Evolutionary conservation across 1,140 invertebrate species (phyloP), one percentile per base, ranked within the genome.

Genomic region (Adelges cooleyi): DNA sequence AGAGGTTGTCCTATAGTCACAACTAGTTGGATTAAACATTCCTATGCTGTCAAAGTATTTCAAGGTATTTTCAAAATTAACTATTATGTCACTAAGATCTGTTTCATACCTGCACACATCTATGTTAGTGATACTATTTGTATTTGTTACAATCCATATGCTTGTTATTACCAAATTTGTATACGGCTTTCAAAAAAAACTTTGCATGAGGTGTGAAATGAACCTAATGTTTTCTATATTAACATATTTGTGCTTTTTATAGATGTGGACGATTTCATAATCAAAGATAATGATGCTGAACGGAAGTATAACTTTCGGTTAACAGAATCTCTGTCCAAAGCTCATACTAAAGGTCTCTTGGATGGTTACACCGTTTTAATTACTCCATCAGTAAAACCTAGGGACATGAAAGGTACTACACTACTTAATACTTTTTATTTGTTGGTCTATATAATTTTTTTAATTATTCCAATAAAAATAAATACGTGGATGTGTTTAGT

Each of bases 1-100:
- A 67, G 65, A 36, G 75, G 77, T 22, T 70, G 73, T 20, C 77
- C 77, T 1, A 78, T 80, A 66, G 74, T 80, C 1, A 73, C 76
- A 3, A 18, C 73, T 0, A 69, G 74, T 18, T 80, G 79, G 79
- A 66, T 80, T 3, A 36, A 65, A 18, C 70, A 75, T 0, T 78
- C 75, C 49, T 67, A 66, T 20, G 71, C 70, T 48, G 67, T 62
- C 13, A 65, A 67, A 1, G 33, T 51, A 5, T 77, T 76, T 69
- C 25, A 66, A 66, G 65, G 65, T 66, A 25, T 20, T 22, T 18
- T 23, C 11, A 18, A 22, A 54, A 15, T 23, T 5, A 8, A 11
- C 18, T 10, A 18, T 1, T 8, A n/a, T n/a, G n/a, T n/a, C n/a
- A n/a, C n/a, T n/a, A n/a, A n/a, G n/a, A n/a, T n/a, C n/a, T n/a